Evolutionary conservation across 2,888 invertebrate genomes (phyloP), one percentile per base, ranked within the genome.

Genomic region (Empis stercorea): DNA sequence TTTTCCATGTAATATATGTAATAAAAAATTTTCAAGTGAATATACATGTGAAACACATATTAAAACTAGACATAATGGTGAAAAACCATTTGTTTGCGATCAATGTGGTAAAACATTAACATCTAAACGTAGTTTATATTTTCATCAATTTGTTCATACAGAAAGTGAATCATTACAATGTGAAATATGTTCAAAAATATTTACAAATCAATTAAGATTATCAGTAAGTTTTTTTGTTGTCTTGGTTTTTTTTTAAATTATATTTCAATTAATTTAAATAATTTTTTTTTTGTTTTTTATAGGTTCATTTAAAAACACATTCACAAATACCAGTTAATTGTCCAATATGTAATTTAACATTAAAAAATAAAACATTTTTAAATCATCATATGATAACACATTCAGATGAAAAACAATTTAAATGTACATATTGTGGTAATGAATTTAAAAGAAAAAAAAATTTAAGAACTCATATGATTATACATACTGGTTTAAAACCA

Each of bases 401-500:
- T 49, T 52, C 52, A 14, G 55, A 57, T 51, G 49, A 54, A 15
- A 57, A 55, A 27, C 55, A 54, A 45, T 55, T 54, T 43, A 56
- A 57, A 52, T 57, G 57, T 30, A 20, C 40, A 13, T 27, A 23
- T 23, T 40, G 40, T 23, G 40, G 64, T 69, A 1, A 52, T 67
- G 0, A 65, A 68, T 50, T 66, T 47, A 70, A 70, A 44, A 59
- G 69, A 3, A 60, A 64, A 7, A 70, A 70, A 47, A 64, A 70
- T 1, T 52, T 68, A 0, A 66, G 69, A 50, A 61, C 64, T 44
- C 69, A 70, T 54, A 55, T 70, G 1, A 68, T 70, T n/a, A 51
- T 68, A 10, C 69, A 70, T 44, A 63, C 66, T 0, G 70, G 68
- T 1, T 56, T 70, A 15, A 53, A 66, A 15, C 69, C 69, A 1